A percentile compares a stretch with the other conserved stretches of the same genome.
phyloP scores from a whole-genome alignment of 2,797 vertebrate species.

The Anabacerthia variegaticeps region DNA sequence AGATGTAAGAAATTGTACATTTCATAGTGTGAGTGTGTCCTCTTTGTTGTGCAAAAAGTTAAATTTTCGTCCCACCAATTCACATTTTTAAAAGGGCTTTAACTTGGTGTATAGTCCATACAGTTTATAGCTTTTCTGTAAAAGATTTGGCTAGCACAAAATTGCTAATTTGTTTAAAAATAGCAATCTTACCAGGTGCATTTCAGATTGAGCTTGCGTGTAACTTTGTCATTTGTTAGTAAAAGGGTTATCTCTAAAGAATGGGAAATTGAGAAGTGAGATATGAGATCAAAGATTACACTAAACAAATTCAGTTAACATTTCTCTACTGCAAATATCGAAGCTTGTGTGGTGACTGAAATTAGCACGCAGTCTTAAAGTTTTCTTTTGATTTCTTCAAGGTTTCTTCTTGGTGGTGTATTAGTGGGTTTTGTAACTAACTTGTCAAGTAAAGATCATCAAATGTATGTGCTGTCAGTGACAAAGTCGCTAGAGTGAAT shows the following conservation, averaged over 20 bases:
- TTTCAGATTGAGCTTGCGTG: not conserved
- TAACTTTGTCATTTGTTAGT: not conserved
- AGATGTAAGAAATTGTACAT: not conserved
- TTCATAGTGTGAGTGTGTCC: not conserved
- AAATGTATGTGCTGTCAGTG: not conserved
- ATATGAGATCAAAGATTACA: not conserved
- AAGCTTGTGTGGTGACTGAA: not conserved
- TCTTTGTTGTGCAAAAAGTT: not conserved
- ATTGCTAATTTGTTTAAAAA: not conserved
- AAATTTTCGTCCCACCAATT: not conserved
- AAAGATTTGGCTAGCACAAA: not conserved
- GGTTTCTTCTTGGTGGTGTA: not conserved
- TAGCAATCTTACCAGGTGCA: not conserved
- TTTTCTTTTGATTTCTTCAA: not conserved
- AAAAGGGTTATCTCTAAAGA: not conserved
- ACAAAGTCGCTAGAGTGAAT: not conserved
- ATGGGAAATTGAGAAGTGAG: not conserved
- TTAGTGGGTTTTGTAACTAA: not conserved
- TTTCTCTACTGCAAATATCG: not conserved
- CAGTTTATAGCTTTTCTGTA: not conserved
- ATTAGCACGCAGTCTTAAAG: not conserved
- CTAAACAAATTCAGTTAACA: not conserved
- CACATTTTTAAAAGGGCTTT: not conserved
- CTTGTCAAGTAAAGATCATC: not conserved
- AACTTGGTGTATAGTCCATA: not conserved